phyloP scores from a whole-genome alignment of 2,888 invertebrate genomes.

The Drosophila nigritarsus region DNA sequence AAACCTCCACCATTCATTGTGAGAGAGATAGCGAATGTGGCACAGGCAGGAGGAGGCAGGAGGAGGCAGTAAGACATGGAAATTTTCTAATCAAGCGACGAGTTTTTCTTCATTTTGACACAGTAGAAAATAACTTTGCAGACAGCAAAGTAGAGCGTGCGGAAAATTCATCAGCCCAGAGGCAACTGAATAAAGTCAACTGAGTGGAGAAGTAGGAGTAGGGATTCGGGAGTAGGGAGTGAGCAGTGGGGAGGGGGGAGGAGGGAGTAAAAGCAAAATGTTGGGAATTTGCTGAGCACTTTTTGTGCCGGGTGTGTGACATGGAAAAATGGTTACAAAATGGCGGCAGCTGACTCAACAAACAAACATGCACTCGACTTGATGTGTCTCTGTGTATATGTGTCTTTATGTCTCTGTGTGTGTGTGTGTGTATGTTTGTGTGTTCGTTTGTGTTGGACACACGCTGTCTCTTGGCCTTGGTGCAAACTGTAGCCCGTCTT shows the following conservation, averaged over 20 bases:
- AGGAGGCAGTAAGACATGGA: background rate
- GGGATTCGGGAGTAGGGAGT: background rate
- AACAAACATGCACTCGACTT: conserved; percentile 43
- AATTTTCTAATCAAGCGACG: conserved; percentile 65
- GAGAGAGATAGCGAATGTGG: background rate
- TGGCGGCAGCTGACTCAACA: conserved; percentile 77
- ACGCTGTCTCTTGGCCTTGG: conserved; percentile 60
- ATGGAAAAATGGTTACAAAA: conserved; percentile 76
- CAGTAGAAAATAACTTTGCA: conserved; percentile 64
- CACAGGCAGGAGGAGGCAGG: conserved; percentile 9
- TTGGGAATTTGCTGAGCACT: conserved; percentile 13
- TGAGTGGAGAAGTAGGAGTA: conserved; percentile 1
- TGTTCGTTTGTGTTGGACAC: conserved; percentile 33
- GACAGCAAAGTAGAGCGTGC: conserved; percentile 54
- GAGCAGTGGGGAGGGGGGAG: background rate
- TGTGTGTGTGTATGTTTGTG: conserved; percentile 3
- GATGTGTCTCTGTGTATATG: background rate
- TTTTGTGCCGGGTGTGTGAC: conserved; percentile 64
- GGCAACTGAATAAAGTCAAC: conserved; percentile 38
- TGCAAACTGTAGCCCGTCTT: conserved; percentile 64
- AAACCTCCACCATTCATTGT: background rate
- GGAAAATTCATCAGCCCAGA: conserved; percentile 71
- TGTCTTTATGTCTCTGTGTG: background rate
- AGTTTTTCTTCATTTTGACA: conserved; percentile 58
- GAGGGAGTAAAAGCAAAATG: conserved; percentile 6